phyloP scores from a whole-genome alignment of 2,113 vertebrate genomes.

The Gallinago jamesoni region DNA sequence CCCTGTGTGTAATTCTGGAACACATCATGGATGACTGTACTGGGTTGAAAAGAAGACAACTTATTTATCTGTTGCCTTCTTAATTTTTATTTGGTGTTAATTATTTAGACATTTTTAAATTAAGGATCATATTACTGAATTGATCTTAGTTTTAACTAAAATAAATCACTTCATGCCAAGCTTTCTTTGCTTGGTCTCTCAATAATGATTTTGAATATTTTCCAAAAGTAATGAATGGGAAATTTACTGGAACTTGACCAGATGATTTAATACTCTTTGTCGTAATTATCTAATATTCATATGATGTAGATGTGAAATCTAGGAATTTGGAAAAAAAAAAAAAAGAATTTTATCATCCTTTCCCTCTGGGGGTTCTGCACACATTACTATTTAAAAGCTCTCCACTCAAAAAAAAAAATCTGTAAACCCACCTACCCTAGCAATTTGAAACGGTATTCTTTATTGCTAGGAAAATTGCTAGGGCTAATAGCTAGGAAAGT shows the following conservation, averaged over 20 bases:
- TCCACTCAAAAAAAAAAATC: not conserved
- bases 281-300: not conserved
- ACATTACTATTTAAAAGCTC: not conserved
- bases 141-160: not conserved
- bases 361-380: not conserved
- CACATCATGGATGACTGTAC: rapidly evolving
- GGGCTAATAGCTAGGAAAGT: not conserved
- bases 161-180: not conserved
- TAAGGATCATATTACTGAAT: not conserved
- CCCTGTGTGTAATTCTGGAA: not conserved
- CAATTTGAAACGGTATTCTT: not conserved
- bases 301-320: not conserved
- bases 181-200: not conserved
- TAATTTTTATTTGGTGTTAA: not conserved
- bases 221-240: not conserved
- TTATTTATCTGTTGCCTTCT: not conserved
- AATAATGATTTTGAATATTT: not conserved
- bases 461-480: not conserved
- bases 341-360: not conserved
- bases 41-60: not conserved
- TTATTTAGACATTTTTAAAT: not conserved
- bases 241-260: not conserved
- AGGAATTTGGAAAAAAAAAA: not conserved
- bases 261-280: not conserved
- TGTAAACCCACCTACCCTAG: not conserved